Evolutionary conservation across 2,888 invertebrate species (phyloP).

Genomic region (Xylota segnis): DNA sequence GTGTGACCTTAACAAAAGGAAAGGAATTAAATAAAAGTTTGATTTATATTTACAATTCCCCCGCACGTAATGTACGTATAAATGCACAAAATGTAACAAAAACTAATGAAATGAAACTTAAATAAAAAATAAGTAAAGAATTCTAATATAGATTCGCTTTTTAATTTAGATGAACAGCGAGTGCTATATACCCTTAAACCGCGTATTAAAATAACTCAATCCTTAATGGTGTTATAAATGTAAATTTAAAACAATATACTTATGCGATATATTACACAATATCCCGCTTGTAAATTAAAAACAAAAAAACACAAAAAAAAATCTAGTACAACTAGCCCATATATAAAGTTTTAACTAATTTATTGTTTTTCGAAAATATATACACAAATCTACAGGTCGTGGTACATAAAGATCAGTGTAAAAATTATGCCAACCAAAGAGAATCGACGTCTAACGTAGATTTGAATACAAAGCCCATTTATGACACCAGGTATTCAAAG

Average conservation of each 20-base stretch:
- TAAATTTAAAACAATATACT: conserved; percentile 28
- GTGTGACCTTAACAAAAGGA: conserved; percentile 40
- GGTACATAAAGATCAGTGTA: conserved; percentile 82
- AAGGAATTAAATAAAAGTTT: conserved; percentile 29
- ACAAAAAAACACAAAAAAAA: conserved; percentile 11
- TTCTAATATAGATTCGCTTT: conserved; percentile 7
- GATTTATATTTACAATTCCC: conserved; percentile 15
- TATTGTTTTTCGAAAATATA: conserved; percentile 43
- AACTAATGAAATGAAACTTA: conserved; percentile 6
- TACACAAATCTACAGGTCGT: conserved; percentile 81
- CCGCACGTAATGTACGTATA: conserved; percentile 63
- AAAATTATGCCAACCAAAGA: conserved; percentile 78
- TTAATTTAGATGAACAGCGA: conserved; percentile 8
- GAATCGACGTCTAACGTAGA: conserved; percentile 79
- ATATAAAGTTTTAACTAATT: conserved; percentile 47
- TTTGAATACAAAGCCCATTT: conserved; percentile 79
- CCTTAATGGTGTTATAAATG: conserved; percentile 76
- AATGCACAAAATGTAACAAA: conserved; percentile 51
- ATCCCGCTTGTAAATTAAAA: conserved; percentile 45
- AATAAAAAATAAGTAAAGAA: neutral
- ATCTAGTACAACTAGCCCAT: conserved; percentile 25
- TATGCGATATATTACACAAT: conserved; percentile 30
- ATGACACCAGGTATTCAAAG: conserved; percentile 80
- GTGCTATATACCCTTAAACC: conserved; percentile 13
- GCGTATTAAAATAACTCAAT: conserved; percentile 33